A percentile compares a stretch with the other conserved stretches of the same genome.
Evolutionary conservation across 2,888 invertebrate genomes (phyloP).

Genomic region (Spilarctia lutea): DNA sequence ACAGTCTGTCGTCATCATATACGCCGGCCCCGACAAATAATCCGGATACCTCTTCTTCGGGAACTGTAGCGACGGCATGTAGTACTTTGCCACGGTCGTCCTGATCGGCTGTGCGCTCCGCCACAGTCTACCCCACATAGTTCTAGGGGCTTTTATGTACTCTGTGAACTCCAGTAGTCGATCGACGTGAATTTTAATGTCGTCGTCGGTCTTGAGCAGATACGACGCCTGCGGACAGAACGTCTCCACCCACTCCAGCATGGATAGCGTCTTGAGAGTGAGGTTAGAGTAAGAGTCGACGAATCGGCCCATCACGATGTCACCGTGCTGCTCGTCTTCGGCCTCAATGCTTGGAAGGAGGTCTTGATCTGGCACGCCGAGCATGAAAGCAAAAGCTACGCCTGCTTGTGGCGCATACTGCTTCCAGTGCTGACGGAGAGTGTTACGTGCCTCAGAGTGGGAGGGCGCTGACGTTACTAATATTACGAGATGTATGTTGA

Average conservation of each 20-base stretch:
- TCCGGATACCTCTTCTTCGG: conserved; percentile 92
- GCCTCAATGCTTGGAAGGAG: conserved; percentile 83
- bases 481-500: conserved; percentile 87
- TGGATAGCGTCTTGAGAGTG: conserved; percentile 93
- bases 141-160: no score
- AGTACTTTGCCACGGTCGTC: conserved; percentile 95
- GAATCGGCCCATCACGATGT: conserved; percentile 90
- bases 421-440: conserved; percentile 94
- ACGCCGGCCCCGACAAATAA: conserved; percentile 97
- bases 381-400: conserved; percentile 88
- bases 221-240: conserved; percentile 91
- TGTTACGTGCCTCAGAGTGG: conserved; percentile 90
- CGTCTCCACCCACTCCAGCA: conserved; percentile 93
- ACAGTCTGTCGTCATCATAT: conserved; percentile 92
- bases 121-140: conserved; percentile 79
- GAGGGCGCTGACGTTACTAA: conserved; percentile 91
- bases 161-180: conserved; percentile 87
- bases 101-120: conserved; percentile 95
- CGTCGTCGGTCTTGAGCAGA: conserved; percentile 94
- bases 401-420: conserved; percentile 89
- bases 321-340: conserved; percentile 91
- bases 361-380: conserved; percentile 84
- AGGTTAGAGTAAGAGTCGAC: conserved; percentile 93
- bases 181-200: conserved; percentile 95
- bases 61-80: conserved; percentile 92